These are phyloP conservation scores for Euzophera pinguis DNA, from an alignment of 2,888 invertebrate genomes.

Conservation along the genomic window DNA sequence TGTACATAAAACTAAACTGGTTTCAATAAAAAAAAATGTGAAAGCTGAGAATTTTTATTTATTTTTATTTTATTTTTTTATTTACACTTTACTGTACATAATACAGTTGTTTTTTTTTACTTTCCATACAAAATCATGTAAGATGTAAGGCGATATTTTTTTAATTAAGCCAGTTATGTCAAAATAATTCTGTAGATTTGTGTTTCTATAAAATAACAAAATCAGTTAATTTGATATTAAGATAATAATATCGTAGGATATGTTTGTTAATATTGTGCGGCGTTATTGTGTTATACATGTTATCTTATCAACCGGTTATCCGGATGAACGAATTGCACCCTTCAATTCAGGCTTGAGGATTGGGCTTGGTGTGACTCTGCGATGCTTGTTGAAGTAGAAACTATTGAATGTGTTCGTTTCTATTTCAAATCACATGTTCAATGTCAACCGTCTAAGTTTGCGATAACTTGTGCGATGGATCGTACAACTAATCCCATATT, in stretches of 20 bases:
- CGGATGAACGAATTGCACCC: slow-evolving; percentile 51
- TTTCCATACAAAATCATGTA: too few relatives aligned
- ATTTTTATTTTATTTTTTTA: too few relatives aligned
- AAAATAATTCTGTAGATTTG: too few relatives aligned
- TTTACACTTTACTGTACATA: too few relatives aligned
- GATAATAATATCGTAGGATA: slow-evolving; percentile 26
- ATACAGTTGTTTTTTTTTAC: too few relatives aligned
- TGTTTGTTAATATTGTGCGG: slow-evolving; percentile 39
- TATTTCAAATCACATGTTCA: slow-evolving; percentile 41
- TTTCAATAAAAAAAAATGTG: too few relatives aligned
- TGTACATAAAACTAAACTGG: too few relatives aligned
- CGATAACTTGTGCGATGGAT: not conserved
- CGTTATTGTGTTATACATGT: slow-evolving; percentile 37
- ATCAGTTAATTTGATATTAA: too few relatives aligned
- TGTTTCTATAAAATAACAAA: too few relatives aligned
- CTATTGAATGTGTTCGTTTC: slow-evolving; percentile 38
- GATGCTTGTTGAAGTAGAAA: slow-evolving; percentile 54
- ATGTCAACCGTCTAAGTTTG: slow-evolving; percentile 20
- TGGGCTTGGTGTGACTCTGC: slow-evolving; percentile 32
- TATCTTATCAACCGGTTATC: slow-evolving; percentile 57
- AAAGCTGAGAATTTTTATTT: too few relatives aligned
- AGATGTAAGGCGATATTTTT: too few relatives aligned
- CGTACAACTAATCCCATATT: not conserved
- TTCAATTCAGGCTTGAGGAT: slow-evolving; percentile 33
- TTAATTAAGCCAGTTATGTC: too few relatives aligned